phyloP scores from a whole-genome alignment of 2,113 vertebrate species.

The Pyxicephalus adspersus region DNA sequence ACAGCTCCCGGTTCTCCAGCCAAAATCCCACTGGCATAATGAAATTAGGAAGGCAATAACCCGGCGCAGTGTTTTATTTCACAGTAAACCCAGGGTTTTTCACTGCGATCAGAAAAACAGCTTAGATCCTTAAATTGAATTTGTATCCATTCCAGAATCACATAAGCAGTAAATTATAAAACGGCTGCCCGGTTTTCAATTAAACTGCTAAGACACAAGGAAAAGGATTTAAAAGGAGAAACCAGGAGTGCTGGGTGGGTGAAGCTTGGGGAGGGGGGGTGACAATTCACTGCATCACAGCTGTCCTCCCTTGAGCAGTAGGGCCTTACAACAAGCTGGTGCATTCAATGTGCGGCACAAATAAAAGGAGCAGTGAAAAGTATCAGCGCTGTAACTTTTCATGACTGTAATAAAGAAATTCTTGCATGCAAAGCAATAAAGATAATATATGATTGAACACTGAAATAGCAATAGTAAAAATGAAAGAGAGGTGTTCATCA shows the following conservation, averaged over 20 bases:
- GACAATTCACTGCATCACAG: conserved; percentile 10
- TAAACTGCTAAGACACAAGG: conserved; percentile 43
- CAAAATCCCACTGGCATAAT: conserved; percentile 40
- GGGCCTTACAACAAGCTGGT: background rate
- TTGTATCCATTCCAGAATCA: conserved; percentile 62
- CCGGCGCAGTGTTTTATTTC: conserved; percentile 68
- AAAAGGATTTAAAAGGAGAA: conserved; percentile 5
- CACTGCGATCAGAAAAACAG: conserved; percentile 65
- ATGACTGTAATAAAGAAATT: conserved; percentile 39
- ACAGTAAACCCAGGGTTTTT: conserved; percentile 74
- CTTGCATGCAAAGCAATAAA: background rate
- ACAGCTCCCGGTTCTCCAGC: conserved; percentile 18
- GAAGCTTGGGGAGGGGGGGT: background rate
- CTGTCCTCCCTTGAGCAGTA: conserved; percentile 23
- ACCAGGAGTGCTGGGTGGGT: background rate
- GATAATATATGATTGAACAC: background rate
- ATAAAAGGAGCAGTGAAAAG: conserved; percentile 34
- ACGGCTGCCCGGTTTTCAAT: conserved; percentile 58
- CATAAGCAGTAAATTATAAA: conserved; percentile 68
- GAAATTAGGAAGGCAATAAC: conserved; percentile 67
- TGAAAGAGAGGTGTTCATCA: background rate
- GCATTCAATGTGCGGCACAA: background rate
- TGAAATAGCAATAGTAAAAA: background rate
- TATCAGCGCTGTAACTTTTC: conserved; percentile 26
- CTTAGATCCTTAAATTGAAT: conserved; percentile 69